Conservation (phyloP, 2,888 invertebrate species). For the Cenopis cana region DNA sequence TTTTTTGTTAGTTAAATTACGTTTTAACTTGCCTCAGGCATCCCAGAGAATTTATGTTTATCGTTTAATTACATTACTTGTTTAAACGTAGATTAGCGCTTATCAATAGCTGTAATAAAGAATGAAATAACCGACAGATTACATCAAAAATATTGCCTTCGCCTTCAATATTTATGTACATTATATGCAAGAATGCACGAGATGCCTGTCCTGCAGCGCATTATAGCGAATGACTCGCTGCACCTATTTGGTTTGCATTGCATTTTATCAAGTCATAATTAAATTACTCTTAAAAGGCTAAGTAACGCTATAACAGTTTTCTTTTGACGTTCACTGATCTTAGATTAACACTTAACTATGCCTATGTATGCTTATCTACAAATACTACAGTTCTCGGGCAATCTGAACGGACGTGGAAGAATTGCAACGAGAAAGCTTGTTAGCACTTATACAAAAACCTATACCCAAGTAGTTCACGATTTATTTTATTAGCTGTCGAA, state of each 20-base stretch:
- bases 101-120: slow-evolving; percentile 12
- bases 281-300: slow-evolving; percentile 46
- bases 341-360: slow-evolving; percentile 16
- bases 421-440: not conserved
- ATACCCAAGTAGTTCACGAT: not conserved
- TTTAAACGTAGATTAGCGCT: slow-evolving; percentile 8
- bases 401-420: not conserved
- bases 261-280: slow-evolving; percentile 47
- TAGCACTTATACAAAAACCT: not conserved
- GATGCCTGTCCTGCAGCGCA: slow-evolving; percentile 31
- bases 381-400: not conserved
- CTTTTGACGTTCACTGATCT: slow-evolving; percentile 27
- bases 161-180: slow-evolving; percentile 32
- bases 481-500: not conserved
- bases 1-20: slow-evolving; percentile 55
- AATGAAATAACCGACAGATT: slow-evolving; percentile 17
- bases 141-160: slow-evolving; percentile 36
- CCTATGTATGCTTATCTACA: slow-evolving; percentile 6
- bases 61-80: slow-evolving; percentile 4
- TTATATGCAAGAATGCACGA: slow-evolving; percentile 35
- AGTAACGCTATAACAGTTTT: slow-evolving; percentile 33
- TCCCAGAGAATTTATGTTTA: not conserved
- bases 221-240: slow-evolving; percentile 39
- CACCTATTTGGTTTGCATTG: slow-evolving; percentile 41
- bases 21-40: slow-evolving; percentile 11